Evolutionary conservation across 1,140 invertebrate species (phyloP), one percentile per base, ranked within the genome.

Genomic region (Anadara kagoshimensis): DNA sequence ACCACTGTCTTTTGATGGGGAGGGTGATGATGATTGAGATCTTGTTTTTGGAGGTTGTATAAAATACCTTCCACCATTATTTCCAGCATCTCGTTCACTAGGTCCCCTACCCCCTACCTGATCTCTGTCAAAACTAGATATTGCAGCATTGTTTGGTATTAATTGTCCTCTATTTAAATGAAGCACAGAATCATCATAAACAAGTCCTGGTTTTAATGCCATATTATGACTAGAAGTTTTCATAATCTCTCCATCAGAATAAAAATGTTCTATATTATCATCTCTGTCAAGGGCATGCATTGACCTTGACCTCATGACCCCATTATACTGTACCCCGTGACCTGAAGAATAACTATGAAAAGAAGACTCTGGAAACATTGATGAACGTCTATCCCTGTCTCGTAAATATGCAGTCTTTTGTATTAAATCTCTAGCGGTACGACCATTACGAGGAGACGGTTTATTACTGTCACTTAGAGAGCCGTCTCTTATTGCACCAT

Each of bases 1-100:
- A 1, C 85, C 86, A 73, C 84, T 84, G 72, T 86, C 87, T 72
- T 86, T 86, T 5, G 86, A 87, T 1, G 81, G 80, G n/a, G 86
- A 86, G 0, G 85, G 84, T 22, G 87, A 87, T 4, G 83, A 82
- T 10, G 85, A 76, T 12, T 80, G 78, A 0, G 84, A 83, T 22
- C 74, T 57, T 22, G 74, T 59, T 26, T 56, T 69, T 1, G 70
- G 76, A 16, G 56, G 53, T 24, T 73, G 70, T 12, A 14, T 54
- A 54, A 29, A 44, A 36, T 66, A 66, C 8, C 51, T 24, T 8
- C 44, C 62, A 36, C 29, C 29, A 36, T 7, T 36, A 36, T 36
- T 36, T 36, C 29, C 29, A 36, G 29, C 29, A 3, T 36, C 29
- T 36, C 29, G 29, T 36, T 36, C 29, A 36, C 29, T 36, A 3